These are phyloP conservation scores for Macrotus californicus DNA, from an alignment of 2,113 vertebrate species.

Conservation along the genomic window DNA sequence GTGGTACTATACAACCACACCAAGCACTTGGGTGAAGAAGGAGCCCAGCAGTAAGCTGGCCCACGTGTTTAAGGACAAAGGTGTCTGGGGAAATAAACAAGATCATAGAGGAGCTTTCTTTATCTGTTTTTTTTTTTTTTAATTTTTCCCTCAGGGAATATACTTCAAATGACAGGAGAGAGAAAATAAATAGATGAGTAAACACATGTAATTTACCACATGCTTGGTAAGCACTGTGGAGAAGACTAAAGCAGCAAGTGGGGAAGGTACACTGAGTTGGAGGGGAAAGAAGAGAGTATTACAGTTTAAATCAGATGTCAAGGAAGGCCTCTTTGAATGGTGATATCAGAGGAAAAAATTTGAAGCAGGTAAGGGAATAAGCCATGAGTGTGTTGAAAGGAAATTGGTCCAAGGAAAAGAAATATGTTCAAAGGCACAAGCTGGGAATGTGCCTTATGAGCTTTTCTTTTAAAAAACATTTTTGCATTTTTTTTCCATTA, in stretches of 20 bases:
- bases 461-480: neutral
- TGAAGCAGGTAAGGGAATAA: neutral
- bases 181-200: neutral
- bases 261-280: neutral
- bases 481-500: too few relatives aligned
- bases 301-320: neutral
- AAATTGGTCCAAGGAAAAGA: neutral
- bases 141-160: neutral
- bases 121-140: too few relatives aligned
- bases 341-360: neutral
- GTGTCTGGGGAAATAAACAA: constrained; percentile 96
- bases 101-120: constrained; percentile 82
- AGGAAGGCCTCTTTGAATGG: neutral
- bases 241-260: neutral
- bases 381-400: neutral
- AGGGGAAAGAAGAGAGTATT: neutral
- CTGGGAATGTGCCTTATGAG: neutral
- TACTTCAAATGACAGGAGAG: neutral
- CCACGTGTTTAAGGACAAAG: constrained; percentile 97
- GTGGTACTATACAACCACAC: too few relatives aligned
- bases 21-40: constrained; percentile 97
- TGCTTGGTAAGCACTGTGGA: neutral
- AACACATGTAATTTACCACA: neutral
- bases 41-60: constrained; percentile 98
- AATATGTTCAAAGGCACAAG: neutral